Conservation (phyloP, 2,113 vertebrate species). For the Nannospalax galili region DNA sequence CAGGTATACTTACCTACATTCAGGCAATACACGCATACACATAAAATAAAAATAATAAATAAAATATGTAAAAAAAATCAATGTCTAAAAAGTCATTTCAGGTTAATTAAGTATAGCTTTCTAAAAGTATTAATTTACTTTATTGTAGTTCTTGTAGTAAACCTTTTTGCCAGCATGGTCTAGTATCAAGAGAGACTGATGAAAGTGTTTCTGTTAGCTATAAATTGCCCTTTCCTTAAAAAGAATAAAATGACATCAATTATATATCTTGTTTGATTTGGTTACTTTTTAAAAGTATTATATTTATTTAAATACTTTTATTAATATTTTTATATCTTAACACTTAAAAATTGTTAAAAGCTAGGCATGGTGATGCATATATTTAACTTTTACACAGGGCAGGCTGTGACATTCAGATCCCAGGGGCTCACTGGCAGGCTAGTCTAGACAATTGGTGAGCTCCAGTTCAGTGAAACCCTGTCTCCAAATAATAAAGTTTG, state of each 20-base stretch:
- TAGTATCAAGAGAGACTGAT: not conserved
- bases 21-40: too few species aligned
- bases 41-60: too few species aligned
- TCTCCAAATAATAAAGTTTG: not conserved
- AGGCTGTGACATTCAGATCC: not conserved
- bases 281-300: slow-evolving; percentile 50
- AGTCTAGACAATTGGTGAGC: not conserved
- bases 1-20: too few species aligned
- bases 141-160: slow-evolving; percentile 25
- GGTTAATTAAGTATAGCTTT: too few species aligned
- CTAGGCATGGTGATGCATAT: not conserved
- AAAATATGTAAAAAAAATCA: too few species aligned
- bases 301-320: not conserved
- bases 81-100: too few species aligned
- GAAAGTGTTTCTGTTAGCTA: not conserved
- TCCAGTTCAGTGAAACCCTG: not conserved
- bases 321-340: not conserved
- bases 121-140: slow-evolving; percentile 6
- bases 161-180: not conserved
- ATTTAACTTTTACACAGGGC: not conserved
- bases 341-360: not conserved
- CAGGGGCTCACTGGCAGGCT: not conserved
- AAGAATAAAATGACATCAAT: not conserved
- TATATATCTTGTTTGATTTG: not conserved
- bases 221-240: slow-evolving; percentile 15